Percentiles rank a stretch among this genome's conserved stretches.
These are phyloP conservation scores for Falco naumanni DNA, from an alignment of 2,797 vertebrate genomes.

Conservation along the genomic window DNA sequence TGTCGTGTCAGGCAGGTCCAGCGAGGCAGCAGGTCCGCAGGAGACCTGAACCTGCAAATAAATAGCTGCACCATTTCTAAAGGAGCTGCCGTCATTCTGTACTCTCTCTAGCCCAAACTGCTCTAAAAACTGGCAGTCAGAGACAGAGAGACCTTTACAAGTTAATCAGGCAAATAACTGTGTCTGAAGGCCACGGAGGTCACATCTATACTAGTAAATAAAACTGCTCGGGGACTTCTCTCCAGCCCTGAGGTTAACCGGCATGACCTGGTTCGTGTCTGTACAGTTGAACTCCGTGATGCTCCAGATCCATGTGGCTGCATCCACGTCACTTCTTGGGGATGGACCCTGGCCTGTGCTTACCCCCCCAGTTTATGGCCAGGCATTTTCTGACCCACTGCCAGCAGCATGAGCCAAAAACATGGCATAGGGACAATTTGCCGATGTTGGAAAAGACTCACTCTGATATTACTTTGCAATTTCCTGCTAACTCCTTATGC, in stretches of 20 bases:
- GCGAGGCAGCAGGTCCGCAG: neutral
- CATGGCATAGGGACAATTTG: neutral
- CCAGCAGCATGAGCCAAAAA: neutral
- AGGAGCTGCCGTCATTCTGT: neutral
- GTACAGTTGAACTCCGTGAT: neutral
- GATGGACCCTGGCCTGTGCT: neutral
- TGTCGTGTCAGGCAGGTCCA: neutral
- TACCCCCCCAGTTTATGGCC: neutral
- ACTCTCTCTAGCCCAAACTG: neutral
- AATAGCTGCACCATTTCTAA: neutral
- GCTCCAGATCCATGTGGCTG: neutral
- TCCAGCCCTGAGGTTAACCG: neutral
- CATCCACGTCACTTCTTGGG: neutral
- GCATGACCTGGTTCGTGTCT: neutral
- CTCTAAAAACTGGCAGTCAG: neutral
- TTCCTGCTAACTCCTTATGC: neutral
- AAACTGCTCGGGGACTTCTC: neutral
- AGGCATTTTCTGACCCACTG: neutral
- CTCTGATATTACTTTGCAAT: neutral
- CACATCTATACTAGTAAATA: neutral
- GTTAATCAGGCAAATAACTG: neutral
- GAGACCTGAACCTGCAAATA: neutral
- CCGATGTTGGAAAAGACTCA: neutral
- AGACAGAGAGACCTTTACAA: neutral
- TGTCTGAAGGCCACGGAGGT: neutral